Evolutionary conservation across 2,888 invertebrate genomes (phyloP), one percentile per base, ranked within the genome.

Genomic region (Tineola bisselliella): DNA sequence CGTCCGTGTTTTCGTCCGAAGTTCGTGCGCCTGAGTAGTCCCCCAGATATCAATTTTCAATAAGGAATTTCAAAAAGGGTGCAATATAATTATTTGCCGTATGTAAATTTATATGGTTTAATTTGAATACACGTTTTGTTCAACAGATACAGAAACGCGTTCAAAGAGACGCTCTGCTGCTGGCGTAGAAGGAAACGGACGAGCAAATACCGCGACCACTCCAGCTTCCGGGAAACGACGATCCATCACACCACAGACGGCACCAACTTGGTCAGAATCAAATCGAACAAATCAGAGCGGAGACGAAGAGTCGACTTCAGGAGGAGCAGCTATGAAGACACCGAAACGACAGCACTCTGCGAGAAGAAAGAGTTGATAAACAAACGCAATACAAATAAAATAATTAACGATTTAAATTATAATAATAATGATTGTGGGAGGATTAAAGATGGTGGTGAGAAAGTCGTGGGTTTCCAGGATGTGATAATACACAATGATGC

Each of bases 111-210:
- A 25, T n/a, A n/a, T n/a, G n/a, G n/a, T n/a, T n/a, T n/a, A n/a
- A n/a, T n/a, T n/a, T 25, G 25, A 25, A 25, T 25, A 25, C 6
- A 25, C 10, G 38, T 33, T 6, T 59, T 19, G 2, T 88, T 62
- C 77, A 19, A 72, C 70, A 92, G 92, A 69, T 96, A 95, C 81
- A 88, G 95, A 15, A 88, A 89, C 15, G 94, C 95, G 0, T 94
- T 95, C 74, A 90, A 89, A 63, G 91, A 92, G 71, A 92, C 93
- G 0, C 86, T 94, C 61, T 92, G 92, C 75, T 91, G 92, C 66
- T 84, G 87, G 10, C 80, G 83, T 48, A 72, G 73, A 0, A 77
- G 81, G 61, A 88, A 84, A 67, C 84, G 79, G 64, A 74, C 74
- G 59, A 88, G 87, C 58, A 88, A 88, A 66, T 75, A 77, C 62